Conservation (phyloP, 2,797 vertebrate genomes). For the Loris lydekkerianus region DNA sequence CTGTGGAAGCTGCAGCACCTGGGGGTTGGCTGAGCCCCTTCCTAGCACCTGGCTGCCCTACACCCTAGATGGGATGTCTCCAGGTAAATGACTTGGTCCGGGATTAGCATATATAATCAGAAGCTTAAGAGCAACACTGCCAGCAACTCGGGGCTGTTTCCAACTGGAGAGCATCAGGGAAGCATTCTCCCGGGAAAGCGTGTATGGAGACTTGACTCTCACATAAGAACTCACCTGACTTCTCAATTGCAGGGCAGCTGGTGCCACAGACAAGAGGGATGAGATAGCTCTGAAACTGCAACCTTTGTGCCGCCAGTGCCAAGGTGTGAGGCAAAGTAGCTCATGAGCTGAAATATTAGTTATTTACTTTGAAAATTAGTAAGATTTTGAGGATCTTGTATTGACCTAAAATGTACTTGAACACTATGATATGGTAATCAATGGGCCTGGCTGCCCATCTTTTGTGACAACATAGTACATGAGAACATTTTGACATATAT, state of each 20-base stretch:
- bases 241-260: neutral
- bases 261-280: neutral
- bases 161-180: neutral
- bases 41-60: neutral
- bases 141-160: neutral
- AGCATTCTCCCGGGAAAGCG: neutral
- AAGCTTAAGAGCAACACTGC: neutral
- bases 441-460: neutral
- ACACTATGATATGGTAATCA: neutral
- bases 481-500: neutral
- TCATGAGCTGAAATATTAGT: neutral
- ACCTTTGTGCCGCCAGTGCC: neutral
- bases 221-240: neutral
- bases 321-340: neutral
- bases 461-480: neutral
- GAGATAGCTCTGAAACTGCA: neutral
- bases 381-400: neutral
- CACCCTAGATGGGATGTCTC: neutral
- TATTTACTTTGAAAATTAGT: neutral
- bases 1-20: neutral
- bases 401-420: neutral
- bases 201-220: neutral
- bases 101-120: neutral
- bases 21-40: neutral
- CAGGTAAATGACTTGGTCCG: neutral